A percentile compares a stretch with the other conserved stretches of the same genome.
Conservation (phyloP, 2,888 invertebrate species). For the Chrysomela aeneicollis region DNA sequence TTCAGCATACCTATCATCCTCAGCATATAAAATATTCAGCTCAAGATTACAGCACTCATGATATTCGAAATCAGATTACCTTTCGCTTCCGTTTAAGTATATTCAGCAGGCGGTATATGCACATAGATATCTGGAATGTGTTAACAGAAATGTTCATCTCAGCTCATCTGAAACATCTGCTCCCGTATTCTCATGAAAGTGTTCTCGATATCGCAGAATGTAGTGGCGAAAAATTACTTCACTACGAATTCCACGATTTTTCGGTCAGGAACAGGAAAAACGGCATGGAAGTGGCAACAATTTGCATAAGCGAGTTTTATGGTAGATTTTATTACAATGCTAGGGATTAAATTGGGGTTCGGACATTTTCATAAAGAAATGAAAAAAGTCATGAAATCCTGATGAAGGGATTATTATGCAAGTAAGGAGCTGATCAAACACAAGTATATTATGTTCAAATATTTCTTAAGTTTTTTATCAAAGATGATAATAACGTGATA, state of each 20-base stretch:
- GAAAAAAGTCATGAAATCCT: neutral
- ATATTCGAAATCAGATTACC: neutral
- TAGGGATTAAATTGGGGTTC: neutral
- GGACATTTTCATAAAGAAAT: neutral
- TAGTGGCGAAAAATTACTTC: slow-evolving; percentile 12
- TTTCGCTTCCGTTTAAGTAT: neutral
- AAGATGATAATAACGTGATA: too few relatives aligned
- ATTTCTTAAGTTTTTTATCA: too few relatives aligned
- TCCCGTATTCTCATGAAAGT: slow-evolving; percentile 26
- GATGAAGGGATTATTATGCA: too few relatives aligned
- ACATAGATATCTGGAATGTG: slow-evolving; percentile 28
- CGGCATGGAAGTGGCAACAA: neutral
- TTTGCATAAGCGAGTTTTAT: neutral
- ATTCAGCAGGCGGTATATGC: slow-evolving; percentile 14
- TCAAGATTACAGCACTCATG: neutral
- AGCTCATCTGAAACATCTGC: slow-evolving; percentile 32
- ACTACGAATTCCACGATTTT: neutral
- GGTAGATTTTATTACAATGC: neutral
- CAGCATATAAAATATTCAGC: neutral
- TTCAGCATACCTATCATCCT: neutral
- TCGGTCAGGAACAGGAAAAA: neutral
- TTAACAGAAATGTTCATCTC: slow-evolving; percentile 32
- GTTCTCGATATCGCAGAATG: slow-evolving; percentile 30
- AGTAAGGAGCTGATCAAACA: too few relatives aligned
- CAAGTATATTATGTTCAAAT: too few relatives aligned